These are phyloP conservation scores for Strix uralensis DNA, from an alignment of 2,113 vertebrate species.

Conservation along the genomic window DNA sequence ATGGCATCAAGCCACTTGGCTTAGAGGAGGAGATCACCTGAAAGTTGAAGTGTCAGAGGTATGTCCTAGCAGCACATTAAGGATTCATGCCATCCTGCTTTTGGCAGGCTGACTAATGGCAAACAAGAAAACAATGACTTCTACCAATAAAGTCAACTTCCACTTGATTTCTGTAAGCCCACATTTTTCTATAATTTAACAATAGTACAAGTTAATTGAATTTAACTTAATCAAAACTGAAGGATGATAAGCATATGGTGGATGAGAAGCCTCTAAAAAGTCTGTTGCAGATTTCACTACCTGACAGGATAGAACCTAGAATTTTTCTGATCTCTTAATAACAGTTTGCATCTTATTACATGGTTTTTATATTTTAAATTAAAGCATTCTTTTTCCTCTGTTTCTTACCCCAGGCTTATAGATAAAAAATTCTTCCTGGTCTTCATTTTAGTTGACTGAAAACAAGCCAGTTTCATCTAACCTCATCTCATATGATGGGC, in stretches of 20 bases:
- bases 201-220: neutral
- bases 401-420: fast-evolving
- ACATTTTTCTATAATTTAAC: neutral
- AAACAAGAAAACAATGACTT: neutral
- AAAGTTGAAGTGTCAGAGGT: neutral
- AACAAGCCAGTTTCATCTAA: neutral
- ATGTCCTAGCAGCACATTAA: fast-evolving
- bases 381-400: neutral
- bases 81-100: neutral
- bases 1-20: neutral
- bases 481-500: too few species aligned
- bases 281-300: neutral
- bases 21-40: neutral
- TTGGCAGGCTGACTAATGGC: neutral
- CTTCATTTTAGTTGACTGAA: neutral
- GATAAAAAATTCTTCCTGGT: neutral
- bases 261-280: neutral
- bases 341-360: neutral
- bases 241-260: neutral
- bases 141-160: neutral
- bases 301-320: neutral
- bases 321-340: neutral
- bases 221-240: neutral
- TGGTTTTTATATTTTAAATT: neutral
- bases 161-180: neutral